Evolutionary conservation across 2,888 invertebrate genomes (phyloP), one percentile per base, ranked within the genome.

Genomic region (Reticulitermes lucifugus): DNA sequence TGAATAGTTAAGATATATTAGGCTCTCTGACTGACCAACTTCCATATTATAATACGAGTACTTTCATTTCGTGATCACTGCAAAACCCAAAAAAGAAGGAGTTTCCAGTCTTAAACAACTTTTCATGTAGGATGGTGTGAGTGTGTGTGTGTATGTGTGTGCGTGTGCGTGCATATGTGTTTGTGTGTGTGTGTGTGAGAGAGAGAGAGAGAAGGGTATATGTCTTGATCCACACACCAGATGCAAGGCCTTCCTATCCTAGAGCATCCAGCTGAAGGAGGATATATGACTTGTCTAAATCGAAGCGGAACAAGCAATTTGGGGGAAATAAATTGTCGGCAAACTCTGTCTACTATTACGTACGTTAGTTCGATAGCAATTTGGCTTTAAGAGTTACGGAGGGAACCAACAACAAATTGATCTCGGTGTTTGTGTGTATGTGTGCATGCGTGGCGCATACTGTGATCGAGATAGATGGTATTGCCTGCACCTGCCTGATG

Each of bases 291-390:
- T 77, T 77, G 77, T 77, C 77, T 46, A n/a, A 46, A 22, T 5
- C 22, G 73, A 77, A 77, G 77, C 25, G 77, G 77, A 70, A n/a
- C 70, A 81, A 65, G 81, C 70, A 81, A 70, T 81, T 70, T 81
- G 12, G 70, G 81, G 25, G 65, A 70, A 81, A 70, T 81, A 70
- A 70, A 81, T 81, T 41, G 65, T 70, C 21, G 51, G 77, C 9
- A 41, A 41, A 73, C 35, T 73, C 18, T 73, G 3, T 73, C 43
- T 73, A 2, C 41, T 41, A 73, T 73, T 73, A 73, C 14, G 59
- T 80, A 80, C 59, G 59, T 60, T 80, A 65, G 43, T 81, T 81
- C n/a, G 81, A 81, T 81, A 81, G 81, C 81, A 81, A 81, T 81
- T 81, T 81, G 81, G 81, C 43, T 81, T 81, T 41, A 65, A 55